A percentile compares a stretch with the other conserved stretches of the same genome.
These are phyloP conservation scores for Ctenopoma kingsleyae DNA, from an alignment of 2,797 vertebrate species.

Conservation along the genomic window DNA sequence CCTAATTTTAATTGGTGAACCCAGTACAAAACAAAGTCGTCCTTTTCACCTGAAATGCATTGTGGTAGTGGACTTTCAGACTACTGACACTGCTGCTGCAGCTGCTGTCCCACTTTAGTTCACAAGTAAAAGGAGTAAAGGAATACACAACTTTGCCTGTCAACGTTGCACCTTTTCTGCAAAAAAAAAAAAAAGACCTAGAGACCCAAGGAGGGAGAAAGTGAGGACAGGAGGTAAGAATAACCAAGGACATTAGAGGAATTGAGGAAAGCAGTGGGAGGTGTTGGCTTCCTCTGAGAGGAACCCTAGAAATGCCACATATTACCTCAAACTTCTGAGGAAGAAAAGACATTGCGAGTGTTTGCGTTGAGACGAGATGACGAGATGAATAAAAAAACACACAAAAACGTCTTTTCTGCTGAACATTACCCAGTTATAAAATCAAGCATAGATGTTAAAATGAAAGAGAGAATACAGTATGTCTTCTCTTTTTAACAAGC, in stretches of 20 bases:
- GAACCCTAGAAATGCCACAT: slow-evolving; percentile 66
- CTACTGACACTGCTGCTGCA: neutral
- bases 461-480: slow-evolving; percentile 33
- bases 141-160: neutral
- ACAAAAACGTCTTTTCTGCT: slow-evolving; percentile 2
- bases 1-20: neutral
- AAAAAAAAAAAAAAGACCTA: slow-evolving; percentile 29
- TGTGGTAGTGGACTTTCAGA: neutral
- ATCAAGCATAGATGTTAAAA: slow-evolving; percentile 27
- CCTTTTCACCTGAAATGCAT: neutral
- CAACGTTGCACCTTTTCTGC: neutral
- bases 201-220: slow-evolving; percentile 13
- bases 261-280: slow-evolving; percentile 47
- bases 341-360: slow-evolving; percentile 3
- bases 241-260: slow-evolving; percentile 58
- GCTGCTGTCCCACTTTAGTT: slow-evolving; percentile 1
- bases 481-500: slow-evolving; percentile 34
- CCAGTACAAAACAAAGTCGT: neutral
- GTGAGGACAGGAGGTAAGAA: slow-evolving; percentile 48
- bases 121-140: neutral
- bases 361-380: neutral
- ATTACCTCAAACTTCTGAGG: slow-evolving; percentile 59
- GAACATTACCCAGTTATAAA: slow-evolving; percentile 34
- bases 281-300: slow-evolving; percentile 52
- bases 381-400: neutral